Evolutionary conservation across 2,797 vertebrate genomes (phyloP), one percentile per base, ranked within the genome.

Genomic region (Brachymystax lenok): DNA sequence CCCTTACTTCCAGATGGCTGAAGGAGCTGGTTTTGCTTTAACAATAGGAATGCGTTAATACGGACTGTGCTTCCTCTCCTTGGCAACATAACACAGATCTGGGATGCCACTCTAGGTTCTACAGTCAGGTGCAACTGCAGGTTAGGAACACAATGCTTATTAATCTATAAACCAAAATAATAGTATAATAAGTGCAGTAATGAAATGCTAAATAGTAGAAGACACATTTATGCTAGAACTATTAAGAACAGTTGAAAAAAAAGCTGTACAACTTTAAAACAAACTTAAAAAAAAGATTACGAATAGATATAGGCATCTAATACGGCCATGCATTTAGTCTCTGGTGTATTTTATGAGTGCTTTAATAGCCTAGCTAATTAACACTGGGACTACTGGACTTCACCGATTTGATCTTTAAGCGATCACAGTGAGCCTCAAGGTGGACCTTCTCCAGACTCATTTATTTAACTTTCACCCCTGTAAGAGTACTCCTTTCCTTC

Each of bases 381-480:
- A 5, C 63, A 66, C 63, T 46, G n/a, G 27, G 12, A 30, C 33
- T 74, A 6, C 10, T 73, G 54, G 77, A 74, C 94, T 95, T 92
- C n/a, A 99, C 98, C 96, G 82, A 97, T 93, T 90, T 99, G 97
- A 88, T 99, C 98, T 86, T 95, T 98, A 76, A 76, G 97, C 97
- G 7, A 97, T 71, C 35, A 95, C 83, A 70, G 92, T 88, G 72
- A 99, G 93, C 84, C 99, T 98, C n/a, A 93, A 67, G 95, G 95
- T 8, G 95, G 95, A 82, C 98, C 97, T 83, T 96, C 97, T 82
- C 97, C 97, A 33, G 97, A 94, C 85, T 98, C 96, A 71, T 99
- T 99, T 56, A 98, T 93, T 0, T n/a, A n/a, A 98, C 97, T 74
- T 94, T 96, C 77, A 98, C 96, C 93, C 93, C 95, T 96, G 89